These are phyloP conservation scores for Caradrina clavipalpis DNA, from an alignment of 2,888 invertebrate genomes.

Conservation along the genomic window DNA sequence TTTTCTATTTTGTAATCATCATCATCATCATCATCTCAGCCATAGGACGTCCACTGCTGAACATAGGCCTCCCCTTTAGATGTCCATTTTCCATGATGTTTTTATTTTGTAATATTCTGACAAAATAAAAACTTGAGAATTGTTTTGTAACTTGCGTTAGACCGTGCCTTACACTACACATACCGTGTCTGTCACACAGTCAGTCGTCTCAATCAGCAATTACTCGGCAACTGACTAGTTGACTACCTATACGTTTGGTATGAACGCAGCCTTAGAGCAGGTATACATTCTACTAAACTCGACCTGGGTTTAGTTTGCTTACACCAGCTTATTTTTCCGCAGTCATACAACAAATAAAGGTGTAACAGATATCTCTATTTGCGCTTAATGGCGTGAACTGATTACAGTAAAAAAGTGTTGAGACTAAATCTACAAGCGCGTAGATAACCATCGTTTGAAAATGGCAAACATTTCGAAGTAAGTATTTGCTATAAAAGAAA, in stretches of 20 bases:
- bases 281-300: not conserved
- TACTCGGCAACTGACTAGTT: too few relatives aligned
- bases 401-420: constrained; percentile 30
- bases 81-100: too few relatives aligned
- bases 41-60: too few relatives aligned
- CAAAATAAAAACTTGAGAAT: not conserved
- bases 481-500: not conserved
- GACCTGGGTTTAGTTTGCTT: constrained; percentile 8
- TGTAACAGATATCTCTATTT: constrained; percentile 43
- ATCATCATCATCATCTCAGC: too few relatives aligned
- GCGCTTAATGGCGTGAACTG: constrained; percentile 26
- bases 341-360: constrained; percentile 48
- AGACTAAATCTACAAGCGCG: constrained; percentile 2
- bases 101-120: too few relatives aligned
- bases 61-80: too few relatives aligned
- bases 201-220: too few relatives aligned
- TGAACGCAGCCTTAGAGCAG: too few relatives aligned
- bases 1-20: too few relatives aligned
- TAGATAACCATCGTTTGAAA: constrained; percentile 11
- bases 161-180: too few relatives aligned
- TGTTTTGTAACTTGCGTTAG: not conserved
- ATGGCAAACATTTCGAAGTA: constrained; percentile 1
- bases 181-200: too few relatives aligned
- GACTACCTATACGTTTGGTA: too few relatives aligned
- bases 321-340: constrained; percentile 3